Evolutionary conservation across 2,888 invertebrate genomes (phyloP), one percentile per base, ranked within the genome.

Genomic region (Schrankia costaestrigalis): DNA sequence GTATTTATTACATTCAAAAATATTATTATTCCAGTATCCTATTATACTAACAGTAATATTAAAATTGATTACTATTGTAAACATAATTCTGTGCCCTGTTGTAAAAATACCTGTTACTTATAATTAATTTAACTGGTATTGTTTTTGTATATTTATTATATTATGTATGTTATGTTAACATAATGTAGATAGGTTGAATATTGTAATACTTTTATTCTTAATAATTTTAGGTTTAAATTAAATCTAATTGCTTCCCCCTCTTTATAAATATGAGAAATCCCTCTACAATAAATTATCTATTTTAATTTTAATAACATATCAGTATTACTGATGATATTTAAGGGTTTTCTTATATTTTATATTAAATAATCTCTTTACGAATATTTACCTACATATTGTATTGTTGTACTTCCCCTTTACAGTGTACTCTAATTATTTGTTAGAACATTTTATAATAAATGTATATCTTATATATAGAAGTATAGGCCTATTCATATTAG

Each of bases 321-420:
- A 19, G 22, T 37, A 7, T 26, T 26, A 15, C 29, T 9, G 26
- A 30, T 8, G 17, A 8, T 7, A n/a, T 11, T 12, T 11, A 55
- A 55, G 62, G 64, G 59, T 55, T 58, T 68, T 65, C 67, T 73
- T 64, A 61, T 67, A 71, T 71, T 69, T 65, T 63, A 39, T 49
- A 57, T 60, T 68, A 62, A 48, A 56, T n/a, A n/a, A n/a, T n/a
- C 33, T 41, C 37, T 56, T 48, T 56, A 46, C 63, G 48, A 65
- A 65, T 63, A 66, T 76, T 70, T 71, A 55, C 67, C 66, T 56
- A 62, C 50, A 42, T 57, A 57, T 35, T 41, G 33, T 38, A 43
- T 41, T 49, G 26, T 52, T 49, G 59, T 66, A 66, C 56, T 64
- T 64, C 64, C 62, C 63, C 63, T 71, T 77, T 75, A 64, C 53